phyloP scores from a whole-genome alignment of 2,888 invertebrate species.

The Ellobium chinense region DNA sequence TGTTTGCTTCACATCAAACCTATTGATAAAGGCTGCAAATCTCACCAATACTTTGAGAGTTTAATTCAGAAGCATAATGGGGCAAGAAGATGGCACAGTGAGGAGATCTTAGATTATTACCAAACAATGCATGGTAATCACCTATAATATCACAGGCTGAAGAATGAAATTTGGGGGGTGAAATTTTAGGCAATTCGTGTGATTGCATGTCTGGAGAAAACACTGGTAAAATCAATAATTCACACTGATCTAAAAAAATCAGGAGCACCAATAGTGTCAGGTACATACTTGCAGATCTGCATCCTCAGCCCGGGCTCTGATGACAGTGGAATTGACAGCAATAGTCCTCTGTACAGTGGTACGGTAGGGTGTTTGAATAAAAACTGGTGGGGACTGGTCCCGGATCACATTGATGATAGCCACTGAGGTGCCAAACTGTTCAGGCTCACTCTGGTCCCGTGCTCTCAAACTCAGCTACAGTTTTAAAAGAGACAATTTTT shows the following conservation, averaged over 20 bases:
- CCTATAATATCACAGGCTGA: too few relatives aligned
- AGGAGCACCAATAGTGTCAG: slow-evolving; percentile 12
- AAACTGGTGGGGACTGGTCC: slow-evolving; percentile 56
- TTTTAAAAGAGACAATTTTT: too few relatives aligned
- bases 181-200: too few relatives aligned
- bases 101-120: too few relatives aligned
- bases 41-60: slow-evolving; percentile 20
- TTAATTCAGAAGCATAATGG: neutral
- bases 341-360: slow-evolving; percentile 62
- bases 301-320: slow-evolving; percentile 64
- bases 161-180: too few relatives aligned
- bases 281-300: slow-evolving; percentile 58
- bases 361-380: slow-evolving; percentile 61
- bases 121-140: too few relatives aligned
- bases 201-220: too few relatives aligned
- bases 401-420: slow-evolving; percentile 59
- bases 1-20: neutral
- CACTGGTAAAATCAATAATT: too few relatives aligned
- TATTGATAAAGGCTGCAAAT: too few relatives aligned
- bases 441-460: slow-evolving; percentile 65
- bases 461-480: slow-evolving; percentile 66
- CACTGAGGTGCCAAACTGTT: slow-evolving; percentile 54
- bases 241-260: too few relatives aligned
- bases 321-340: slow-evolving; percentile 57
- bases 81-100: too few relatives aligned